Evolutionary conservation across 2,888 invertebrate species (phyloP).

Genomic region (Zygogramma bicolorata): DNA sequence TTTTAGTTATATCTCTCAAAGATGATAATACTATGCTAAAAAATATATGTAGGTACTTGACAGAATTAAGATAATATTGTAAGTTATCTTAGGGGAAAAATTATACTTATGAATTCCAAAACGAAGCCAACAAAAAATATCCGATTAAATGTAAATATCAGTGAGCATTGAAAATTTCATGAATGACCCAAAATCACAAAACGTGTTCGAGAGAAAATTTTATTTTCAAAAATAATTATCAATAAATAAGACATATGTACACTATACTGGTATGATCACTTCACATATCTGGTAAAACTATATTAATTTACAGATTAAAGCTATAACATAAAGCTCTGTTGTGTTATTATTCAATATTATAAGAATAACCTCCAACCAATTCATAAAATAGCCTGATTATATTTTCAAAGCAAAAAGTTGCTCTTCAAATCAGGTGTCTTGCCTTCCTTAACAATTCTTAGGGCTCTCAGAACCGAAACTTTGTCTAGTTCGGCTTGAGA

Average conservation of each 20-base stretch:
- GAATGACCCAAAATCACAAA: neutral
- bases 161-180: neutral
- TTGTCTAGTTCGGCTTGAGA: constrained; percentile 92
- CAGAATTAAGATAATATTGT: too few relatives aligned
- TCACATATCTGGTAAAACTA: constrained; percentile 2
- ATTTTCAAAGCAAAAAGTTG: neutral
- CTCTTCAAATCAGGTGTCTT: constrained; percentile 49
- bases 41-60: too few relatives aligned
- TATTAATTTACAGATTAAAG: neutral
- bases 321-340: neutral
- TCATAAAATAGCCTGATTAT: neutral
- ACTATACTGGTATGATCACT: neutral
- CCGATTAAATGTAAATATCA: neutral
- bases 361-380: neutral
- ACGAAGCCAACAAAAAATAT: too few relatives aligned
- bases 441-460: constrained; percentile 77
- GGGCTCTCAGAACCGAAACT: constrained; percentile 89
- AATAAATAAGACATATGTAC: constrained; percentile 9
- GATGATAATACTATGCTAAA: too few relatives aligned
- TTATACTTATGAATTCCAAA: too few relatives aligned
- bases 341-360: too few relatives aligned
- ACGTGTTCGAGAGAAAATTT: neutral
- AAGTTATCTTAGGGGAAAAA: too few relatives aligned
- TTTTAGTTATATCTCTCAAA: too few relatives aligned
- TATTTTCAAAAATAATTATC: constrained; percentile 3